Conservation (phyloP, 2,888 invertebrate species). For the Microdon myrmicae region DNA sequence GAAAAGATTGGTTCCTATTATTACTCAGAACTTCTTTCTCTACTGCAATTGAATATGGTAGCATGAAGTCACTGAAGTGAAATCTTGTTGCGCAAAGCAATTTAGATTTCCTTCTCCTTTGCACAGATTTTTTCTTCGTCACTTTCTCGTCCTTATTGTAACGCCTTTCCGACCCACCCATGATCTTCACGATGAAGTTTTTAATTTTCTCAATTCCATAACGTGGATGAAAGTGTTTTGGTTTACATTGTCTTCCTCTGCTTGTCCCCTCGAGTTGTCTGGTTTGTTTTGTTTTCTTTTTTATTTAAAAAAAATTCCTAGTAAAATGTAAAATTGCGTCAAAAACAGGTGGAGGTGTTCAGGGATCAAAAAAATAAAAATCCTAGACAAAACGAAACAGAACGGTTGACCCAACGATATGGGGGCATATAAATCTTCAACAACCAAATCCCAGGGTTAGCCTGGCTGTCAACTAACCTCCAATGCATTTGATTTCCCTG, state of each 20-base stretch:
- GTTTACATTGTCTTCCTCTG: neutral
- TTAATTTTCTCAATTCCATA: slow-evolving; percentile 29
- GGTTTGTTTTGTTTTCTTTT: slow-evolving; percentile 5
- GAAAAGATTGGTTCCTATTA: no score
- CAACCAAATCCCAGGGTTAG: neutral
- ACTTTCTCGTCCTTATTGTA: slow-evolving; percentile 1
- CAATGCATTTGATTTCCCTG: slow-evolving; percentile 34
- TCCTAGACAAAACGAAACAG: slow-evolving; percentile 22
- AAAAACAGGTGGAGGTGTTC: slow-evolving; percentile 12
- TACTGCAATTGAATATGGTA: slow-evolving; percentile 19
- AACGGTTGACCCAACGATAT: neutral
- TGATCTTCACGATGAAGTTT: slow-evolving; percentile 24
- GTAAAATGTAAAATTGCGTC: neutral
- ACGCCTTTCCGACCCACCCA: no score
- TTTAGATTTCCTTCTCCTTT: slow-evolving; percentile 34
- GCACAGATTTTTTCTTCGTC: slow-evolving; percentile 6
- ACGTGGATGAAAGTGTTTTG: slow-evolving; percentile 21
- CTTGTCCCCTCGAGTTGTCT: neutral
- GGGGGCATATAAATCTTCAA: slow-evolving; percentile 14
- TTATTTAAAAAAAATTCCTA: slow-evolving; percentile 10
- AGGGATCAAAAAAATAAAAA: no score
- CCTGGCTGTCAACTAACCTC: slow-evolving; percentile 20
- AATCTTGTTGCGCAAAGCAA: slow-evolving; percentile 36
- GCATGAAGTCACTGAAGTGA: slow-evolving; percentile 30
- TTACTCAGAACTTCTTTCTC: neutral